phyloP scores from a whole-genome alignment of 2,888 invertebrate genomes.

The Furcula furcula region DNA sequence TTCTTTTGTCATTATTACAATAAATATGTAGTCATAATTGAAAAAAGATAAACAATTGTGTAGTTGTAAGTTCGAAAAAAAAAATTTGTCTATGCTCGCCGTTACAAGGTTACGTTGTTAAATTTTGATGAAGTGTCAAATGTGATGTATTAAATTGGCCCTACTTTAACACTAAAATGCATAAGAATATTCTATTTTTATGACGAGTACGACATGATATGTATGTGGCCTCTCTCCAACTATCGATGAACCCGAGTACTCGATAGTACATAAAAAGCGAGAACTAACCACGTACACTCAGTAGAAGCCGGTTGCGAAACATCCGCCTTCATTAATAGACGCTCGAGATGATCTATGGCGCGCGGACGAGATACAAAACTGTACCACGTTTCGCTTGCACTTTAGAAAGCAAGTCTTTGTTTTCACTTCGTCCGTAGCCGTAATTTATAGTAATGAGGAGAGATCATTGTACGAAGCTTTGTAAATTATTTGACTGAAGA shows the following conservation, averaged over 20 bases:
- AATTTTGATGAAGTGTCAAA: too few species aligned
- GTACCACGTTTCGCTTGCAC: constrained; percentile 61
- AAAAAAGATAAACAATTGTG: too few species aligned
- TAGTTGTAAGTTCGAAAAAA: too few species aligned
- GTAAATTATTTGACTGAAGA: constrained; percentile 56
- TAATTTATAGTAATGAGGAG: constrained; percentile 71
- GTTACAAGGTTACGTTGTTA: too few species aligned
- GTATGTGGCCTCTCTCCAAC: background rate
- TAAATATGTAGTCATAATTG: too few species aligned
- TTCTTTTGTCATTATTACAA: too few species aligned
- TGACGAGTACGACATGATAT: background rate
- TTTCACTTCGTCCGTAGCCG: constrained; percentile 66
- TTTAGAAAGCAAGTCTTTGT: constrained; percentile 76
- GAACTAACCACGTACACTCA: constrained; percentile 11
- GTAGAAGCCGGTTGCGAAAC: constrained; percentile 40
- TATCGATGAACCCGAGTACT: constrained; percentile 8
- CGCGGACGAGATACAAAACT: constrained; percentile 38
- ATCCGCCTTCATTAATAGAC: constrained; percentile 56
- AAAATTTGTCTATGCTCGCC: too few species aligned
- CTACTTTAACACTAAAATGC: too few species aligned
- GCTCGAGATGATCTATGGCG: constrained; percentile 53
- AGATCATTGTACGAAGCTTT: constrained; percentile 67
- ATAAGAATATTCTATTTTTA: too few species aligned
- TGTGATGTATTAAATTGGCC: too few species aligned
- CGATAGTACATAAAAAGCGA: constrained; percentile 2